Evolutionary conservation across 2,113 vertebrate species (phyloP), one percentile per base, ranked within the genome.

Genomic region (Isichthys henryi): DNA sequence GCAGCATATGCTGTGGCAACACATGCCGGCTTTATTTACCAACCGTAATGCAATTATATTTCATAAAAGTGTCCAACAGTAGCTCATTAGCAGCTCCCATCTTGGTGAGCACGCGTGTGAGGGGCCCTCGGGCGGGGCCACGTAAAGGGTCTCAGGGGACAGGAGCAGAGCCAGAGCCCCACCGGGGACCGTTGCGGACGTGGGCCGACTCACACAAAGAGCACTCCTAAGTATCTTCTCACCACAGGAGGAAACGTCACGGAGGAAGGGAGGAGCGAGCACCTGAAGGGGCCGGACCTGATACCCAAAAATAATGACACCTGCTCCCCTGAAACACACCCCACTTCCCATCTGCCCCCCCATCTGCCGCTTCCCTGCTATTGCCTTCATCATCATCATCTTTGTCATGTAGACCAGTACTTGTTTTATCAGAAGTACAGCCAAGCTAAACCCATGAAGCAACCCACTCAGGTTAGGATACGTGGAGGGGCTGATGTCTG

Each of bases 1-100:
- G 96, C 94, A 96, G 93, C 96, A 97, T 95, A 96, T 96, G 96
- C 95, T 97, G 95, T 96, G 97, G 96, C 96, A 98, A 97, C 97
- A 99, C 96, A 96, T 96, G 96, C 96, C 95, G 96, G 94, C 95
- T 97, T 97, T 98, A 98, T 97, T 98, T 97, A 97, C 97, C 96
- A 96, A 97, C 95, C 95, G 94, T 96, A 96, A 97, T 97, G 96
- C 97, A 97, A 97, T 98, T 98, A 98, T 96, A 97, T 96, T 96
- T 96, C 93, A 97, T 97, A 96, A 98, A 96, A 98, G 97, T 97
- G 96, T 97, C 98, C 97, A 97, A 97, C 96, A 98, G 98, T 97
- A 98, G 97, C 97, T 98, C 97, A 97, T 97, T 97, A 97, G 94
- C 95, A 95, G 94, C 95, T 95, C 94, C 96, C 96, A 95, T 96